A percentile compares a stretch with the other conserved stretches of the same genome.
Evolutionary conservation across 2,888 invertebrate genomes (phyloP).

Genomic region (Caenorhabditis virilis): DNA sequence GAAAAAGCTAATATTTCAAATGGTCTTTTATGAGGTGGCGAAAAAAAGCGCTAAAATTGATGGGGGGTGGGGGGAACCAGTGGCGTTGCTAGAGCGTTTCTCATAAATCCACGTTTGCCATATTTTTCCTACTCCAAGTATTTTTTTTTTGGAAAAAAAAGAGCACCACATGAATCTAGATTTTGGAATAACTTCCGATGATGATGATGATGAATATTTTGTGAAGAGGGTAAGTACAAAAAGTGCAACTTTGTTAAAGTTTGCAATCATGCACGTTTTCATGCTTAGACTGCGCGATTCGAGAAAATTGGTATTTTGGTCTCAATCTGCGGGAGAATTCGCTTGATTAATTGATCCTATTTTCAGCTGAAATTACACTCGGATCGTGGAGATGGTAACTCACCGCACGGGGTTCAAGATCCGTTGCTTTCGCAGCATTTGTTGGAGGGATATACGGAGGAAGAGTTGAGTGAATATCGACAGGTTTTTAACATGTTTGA

Average conservation of each 20-base stretch:
- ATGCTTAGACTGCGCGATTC: conserved; percentile 31
- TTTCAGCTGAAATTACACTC: conserved; percentile 58
- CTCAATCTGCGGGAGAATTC: neutral
- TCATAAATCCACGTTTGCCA: neutral
- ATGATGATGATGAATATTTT: neutral
- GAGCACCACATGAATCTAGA: no score
- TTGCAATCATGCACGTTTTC: conserved; percentile 26
- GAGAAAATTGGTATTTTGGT: conserved; percentile 15
- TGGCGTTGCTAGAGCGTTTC: neutral
- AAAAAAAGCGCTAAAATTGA: neutral
- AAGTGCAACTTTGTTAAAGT: neutral
- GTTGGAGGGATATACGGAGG: conserved; percentile 58
- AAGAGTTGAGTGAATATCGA: conserved; percentile 64
- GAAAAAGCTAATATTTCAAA: neutral
- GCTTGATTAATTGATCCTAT: neutral
- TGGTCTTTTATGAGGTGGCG: neutral
- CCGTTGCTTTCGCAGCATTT: conserved; percentile 40
- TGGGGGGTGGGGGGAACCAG: neutral
- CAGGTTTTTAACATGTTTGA: conserved; percentile 68
- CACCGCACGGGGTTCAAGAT: conserved; percentile 26
- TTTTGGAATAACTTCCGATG: neutral
- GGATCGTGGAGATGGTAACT: conserved; percentile 48
- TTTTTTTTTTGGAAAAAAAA: no score
- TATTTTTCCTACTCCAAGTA: no score
- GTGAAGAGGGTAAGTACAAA: neutral